phyloP scores from a whole-genome alignment of 2,113 vertebrate genomes.

The Tiliqua scincoides region DNA sequence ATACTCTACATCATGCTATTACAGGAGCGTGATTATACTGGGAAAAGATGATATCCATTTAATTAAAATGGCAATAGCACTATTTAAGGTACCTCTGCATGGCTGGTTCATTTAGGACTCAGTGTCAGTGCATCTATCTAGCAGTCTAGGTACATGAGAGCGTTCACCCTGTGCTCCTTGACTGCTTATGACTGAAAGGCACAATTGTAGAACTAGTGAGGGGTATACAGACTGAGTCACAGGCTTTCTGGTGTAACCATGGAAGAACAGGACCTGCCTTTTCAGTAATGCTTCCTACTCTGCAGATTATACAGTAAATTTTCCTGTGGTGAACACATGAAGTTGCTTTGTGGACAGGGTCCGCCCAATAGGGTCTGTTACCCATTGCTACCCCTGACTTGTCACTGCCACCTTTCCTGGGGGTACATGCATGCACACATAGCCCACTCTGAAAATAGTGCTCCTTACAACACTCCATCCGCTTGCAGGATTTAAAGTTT shows the following conservation, averaged over 20 bases:
- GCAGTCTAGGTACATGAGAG: background rate
- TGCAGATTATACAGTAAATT: background rate
- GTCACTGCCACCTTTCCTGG: too few relatives aligned
- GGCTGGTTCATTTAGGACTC: background rate
- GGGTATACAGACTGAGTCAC: background rate
- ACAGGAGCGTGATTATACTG: background rate
- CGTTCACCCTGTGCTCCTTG: background rate
- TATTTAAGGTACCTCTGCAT: background rate
- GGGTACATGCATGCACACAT: too few relatives aligned
- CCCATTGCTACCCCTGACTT: too few relatives aligned
- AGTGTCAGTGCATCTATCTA: background rate
- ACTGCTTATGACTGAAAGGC: background rate
- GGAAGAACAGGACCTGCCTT: background rate
- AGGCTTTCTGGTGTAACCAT: background rate
- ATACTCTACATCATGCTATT: background rate
- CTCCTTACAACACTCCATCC: too few relatives aligned
- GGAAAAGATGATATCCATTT: background rate
- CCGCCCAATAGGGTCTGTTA: too few relatives aligned
- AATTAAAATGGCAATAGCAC: too few relatives aligned
- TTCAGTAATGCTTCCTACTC: background rate
- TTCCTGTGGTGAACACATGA: background rate
- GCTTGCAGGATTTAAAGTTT: too few relatives aligned
- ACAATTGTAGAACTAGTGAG: background rate
- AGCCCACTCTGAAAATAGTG: too few relatives aligned
- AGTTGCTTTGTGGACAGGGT: background rate